Percentiles rank a stretch among this genome's conserved stretches.
Conservation (phyloP, 2,113 vertebrate species). For the Chloropsis hardwickii region DNA sequence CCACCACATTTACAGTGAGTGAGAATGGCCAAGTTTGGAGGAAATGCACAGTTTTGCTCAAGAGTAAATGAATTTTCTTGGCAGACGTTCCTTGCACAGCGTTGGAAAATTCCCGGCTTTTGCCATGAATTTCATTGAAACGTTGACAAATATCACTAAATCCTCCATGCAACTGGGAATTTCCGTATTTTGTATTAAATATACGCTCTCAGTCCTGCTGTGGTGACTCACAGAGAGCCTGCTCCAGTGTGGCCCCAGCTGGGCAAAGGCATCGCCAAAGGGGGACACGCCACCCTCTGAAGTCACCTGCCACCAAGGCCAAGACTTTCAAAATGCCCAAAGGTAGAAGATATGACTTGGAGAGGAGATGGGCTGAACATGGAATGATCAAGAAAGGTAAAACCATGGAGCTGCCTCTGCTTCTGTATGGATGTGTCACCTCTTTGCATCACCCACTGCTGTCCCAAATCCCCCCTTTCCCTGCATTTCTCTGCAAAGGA, state of each 20-base stretch:
- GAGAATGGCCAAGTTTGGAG: neutral
- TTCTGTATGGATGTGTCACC: neutral
- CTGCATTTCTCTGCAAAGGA: neutral
- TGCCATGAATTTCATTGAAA: neutral
- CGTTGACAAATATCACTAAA: neutral
- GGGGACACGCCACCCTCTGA: neutral
- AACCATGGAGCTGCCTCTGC: neutral
- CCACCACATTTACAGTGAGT: neutral
- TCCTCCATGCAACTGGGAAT: neutral
- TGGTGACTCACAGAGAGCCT: neutral
- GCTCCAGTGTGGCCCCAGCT: accelerated
- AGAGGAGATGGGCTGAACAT: neutral
- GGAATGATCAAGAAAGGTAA: neutral
- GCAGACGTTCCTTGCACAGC: neutral
- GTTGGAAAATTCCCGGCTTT: neutral
- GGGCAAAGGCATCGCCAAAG: neutral
- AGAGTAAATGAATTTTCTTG: neutral
- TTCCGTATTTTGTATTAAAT: neutral
- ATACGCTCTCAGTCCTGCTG: neutral
- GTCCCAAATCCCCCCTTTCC: neutral
- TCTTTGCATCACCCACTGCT: neutral
- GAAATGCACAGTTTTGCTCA: neutral
- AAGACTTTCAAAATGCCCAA: neutral
- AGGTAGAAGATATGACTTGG: neutral
- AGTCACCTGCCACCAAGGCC: neutral